Evolutionary conservation across 2,113 vertebrate species (phyloP), one percentile per base, ranked within the genome.

Genomic region (Agapornis roseicollis): DNA sequence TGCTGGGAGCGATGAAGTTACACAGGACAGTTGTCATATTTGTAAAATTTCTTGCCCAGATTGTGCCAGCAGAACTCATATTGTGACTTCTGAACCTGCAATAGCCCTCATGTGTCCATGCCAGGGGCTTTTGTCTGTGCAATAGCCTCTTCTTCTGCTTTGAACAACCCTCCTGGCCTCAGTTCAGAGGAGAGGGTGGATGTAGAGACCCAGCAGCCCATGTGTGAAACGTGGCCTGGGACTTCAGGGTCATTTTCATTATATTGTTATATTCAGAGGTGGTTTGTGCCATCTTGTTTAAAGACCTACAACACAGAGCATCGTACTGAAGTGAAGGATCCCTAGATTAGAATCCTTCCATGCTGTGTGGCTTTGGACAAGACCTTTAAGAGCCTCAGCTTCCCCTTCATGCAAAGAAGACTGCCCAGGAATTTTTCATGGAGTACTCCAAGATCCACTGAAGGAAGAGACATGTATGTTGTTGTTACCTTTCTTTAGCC

Each of bases 41-140:
- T 78, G 39, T 85, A 71, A 90, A 90, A 83, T 50, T 83, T 80
- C 55, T 64, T 93, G 46, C 72, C 82, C 80, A 92, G 60, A 73
- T 70, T 86, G 64, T 85, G 85, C 68, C 94, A 93, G 46, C 68
- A 88, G 82, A 92, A 73, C 29, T 85, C 76, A 82, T 71, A 52
- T 10, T 10, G 6, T 90, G 63, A 49, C 79, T 94, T 93, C 77
- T 63, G 81, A 79, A 72, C 77, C 18, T 69, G 64, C 71, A 85
- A 13, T 46, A 88, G 76, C 29, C 70, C 66, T 91, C 1, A 0
- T 61, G 52, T 37, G 70, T 50, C 79, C 25, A 11, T 61, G 70
- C 35, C 70, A 65, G 41, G 23, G 56, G 49, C 66, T 82, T 79
- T 41, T 65, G 37, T 65, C 69, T 3, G 0, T 80, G 74, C 31